Evolutionary conservation across 2,113 vertebrate species (phyloP).

Genomic region (Heptranchias perlo): DNA sequence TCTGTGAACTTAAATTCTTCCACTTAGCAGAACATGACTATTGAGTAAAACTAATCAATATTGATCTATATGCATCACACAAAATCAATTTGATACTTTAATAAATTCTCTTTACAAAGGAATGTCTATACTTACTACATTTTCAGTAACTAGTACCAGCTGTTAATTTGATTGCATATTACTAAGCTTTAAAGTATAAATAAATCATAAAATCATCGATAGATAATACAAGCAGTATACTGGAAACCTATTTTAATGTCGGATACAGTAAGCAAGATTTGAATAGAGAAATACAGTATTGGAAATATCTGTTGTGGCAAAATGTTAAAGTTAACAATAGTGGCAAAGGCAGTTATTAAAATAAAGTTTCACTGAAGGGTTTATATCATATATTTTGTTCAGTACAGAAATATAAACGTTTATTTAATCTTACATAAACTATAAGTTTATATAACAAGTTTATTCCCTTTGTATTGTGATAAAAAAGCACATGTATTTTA

Average conservation of each 20-base stretch:
- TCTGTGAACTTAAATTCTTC: background rate
- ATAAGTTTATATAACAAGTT: too few relatives aligned
- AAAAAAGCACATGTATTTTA: background rate
- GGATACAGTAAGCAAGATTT: background rate
- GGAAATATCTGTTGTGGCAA: background rate
- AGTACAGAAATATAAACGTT: too few relatives aligned
- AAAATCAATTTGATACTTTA: background rate
- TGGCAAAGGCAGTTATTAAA: background rate
- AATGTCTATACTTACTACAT: background rate
- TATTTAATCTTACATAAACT: too few relatives aligned
- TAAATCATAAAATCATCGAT: background rate
- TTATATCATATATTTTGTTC: too few relatives aligned
- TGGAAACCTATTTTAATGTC: background rate
- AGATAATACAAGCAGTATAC: background rate
- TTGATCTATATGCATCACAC: background rate
- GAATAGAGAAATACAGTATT: background rate
- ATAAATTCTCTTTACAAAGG: background rate
- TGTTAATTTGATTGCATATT: background rate
- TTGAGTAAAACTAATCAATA: background rate
- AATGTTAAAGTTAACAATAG: background rate
- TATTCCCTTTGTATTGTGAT: too few relatives aligned
- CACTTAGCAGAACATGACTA: background rate
- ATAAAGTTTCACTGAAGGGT: background rate
- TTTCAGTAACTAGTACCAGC: background rate
- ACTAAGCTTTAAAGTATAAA: background rate